phyloP scores from a whole-genome alignment of 2,113 vertebrate species.

The Coregonus clupeaformis region DNA sequence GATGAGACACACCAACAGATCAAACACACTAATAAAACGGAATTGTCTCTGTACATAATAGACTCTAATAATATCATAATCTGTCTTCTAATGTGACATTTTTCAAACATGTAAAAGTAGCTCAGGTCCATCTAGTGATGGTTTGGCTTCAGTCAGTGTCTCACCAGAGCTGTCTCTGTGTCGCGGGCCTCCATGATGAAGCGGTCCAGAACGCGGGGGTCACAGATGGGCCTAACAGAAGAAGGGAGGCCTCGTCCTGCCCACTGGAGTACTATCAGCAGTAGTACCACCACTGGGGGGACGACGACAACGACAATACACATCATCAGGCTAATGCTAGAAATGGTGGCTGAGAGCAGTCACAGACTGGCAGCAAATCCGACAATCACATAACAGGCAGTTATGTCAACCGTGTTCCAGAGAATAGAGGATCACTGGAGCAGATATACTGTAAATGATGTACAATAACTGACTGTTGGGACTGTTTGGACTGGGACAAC shows the following conservation, averaged over 20 bases:
- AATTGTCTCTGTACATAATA: neutral
- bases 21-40: neutral
- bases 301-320: too few species aligned
- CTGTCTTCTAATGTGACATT: neutral
- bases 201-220: slow-evolving; percentile 63
- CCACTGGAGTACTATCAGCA: slow-evolving; percentile 50
- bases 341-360: too few species aligned
- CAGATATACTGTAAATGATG: too few species aligned
- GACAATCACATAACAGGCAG: too few species aligned
- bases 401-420: too few species aligned
- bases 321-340: neutral
- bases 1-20: neutral
- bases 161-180: slow-evolving; percentile 61
- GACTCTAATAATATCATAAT: neutral
- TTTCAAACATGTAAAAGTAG: neutral
- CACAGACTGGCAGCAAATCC: too few species aligned
- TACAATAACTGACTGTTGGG: too few species aligned
- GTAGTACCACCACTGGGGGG: slow-evolving; percentile 42
- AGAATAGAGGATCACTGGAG: too few species aligned
- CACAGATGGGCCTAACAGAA: slow-evolving; percentile 60
- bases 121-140: neutral
- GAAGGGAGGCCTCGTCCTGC: slow-evolving; percentile 31
- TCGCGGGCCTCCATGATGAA: slow-evolving; percentile 68
- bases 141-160: slow-evolving; percentile 10
- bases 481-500: too few species aligned